phyloP scores from a whole-genome alignment of 2,888 invertebrate genomes.

The Capitulum mitella region DNA sequence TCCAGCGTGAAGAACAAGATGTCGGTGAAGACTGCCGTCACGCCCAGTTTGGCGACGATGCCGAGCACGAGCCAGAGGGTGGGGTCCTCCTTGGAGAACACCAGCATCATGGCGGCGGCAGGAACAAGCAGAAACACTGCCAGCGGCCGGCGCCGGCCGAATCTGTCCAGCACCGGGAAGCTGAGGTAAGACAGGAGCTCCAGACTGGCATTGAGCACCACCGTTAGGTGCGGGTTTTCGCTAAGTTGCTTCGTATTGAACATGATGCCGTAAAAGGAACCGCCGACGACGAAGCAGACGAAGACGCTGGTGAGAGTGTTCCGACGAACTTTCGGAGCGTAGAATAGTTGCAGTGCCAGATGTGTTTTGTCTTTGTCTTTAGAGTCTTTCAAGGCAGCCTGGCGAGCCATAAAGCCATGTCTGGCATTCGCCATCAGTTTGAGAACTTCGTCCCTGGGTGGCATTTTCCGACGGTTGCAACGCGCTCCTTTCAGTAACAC shows the following conservation, averaged over 20 bases:
- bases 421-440: not conserved
- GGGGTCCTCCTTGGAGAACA: constrained; percentile 41
- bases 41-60: constrained; percentile 44
- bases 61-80: constrained; percentile 37
- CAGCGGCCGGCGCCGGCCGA: constrained; percentile 46
- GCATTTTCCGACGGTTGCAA: not conserved
- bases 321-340: not conserved
- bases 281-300: constrained; percentile 38
- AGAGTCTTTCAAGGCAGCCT: not conserved
- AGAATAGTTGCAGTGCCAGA: not conserved
- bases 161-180: constrained; percentile 43
- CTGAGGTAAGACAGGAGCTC: constrained; percentile 43
- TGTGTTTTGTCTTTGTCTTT: not conserved
- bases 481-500: not conserved
- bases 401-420: not conserved
- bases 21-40: constrained; percentile 45
- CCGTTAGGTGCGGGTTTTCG: constrained; percentile 47
- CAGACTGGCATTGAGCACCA: constrained; percentile 48
- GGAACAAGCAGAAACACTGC: constrained; percentile 44
- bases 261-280: constrained; percentile 46
- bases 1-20: constrained; percentile 46
- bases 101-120: constrained; percentile 44
- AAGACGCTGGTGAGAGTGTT: not conserved
- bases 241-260: constrained; percentile 45
- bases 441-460: not conserved